Percentiles rank a stretch among this genome's conserved stretches.
phyloP scores from a whole-genome alignment of 2,797 vertebrate genomes.

The Coracias cyanogaster region DNA sequence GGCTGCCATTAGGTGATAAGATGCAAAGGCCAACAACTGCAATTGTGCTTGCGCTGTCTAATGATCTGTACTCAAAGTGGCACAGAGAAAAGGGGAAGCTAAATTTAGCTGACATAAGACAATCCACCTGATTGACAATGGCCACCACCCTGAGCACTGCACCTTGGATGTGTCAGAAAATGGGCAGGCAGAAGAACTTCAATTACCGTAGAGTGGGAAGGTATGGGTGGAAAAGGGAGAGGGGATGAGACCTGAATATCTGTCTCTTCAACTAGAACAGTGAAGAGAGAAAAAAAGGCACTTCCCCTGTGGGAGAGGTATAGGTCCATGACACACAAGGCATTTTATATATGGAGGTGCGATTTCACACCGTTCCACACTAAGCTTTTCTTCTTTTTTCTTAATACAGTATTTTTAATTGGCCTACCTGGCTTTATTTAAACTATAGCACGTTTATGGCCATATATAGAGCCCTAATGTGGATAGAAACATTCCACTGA shows the following conservation, averaged over 20 bases:
- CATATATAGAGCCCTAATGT: background rate
- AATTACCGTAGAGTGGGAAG: background rate
- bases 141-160: background rate
- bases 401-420: background rate
- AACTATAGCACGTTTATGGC: background rate
- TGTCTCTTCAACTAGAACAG: background rate
- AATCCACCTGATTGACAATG: background rate
- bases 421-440: background rate
- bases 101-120: background rate
- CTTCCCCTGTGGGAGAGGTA: background rate
- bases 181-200: background rate
- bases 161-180: background rate
- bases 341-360: background rate
- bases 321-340: background rate
- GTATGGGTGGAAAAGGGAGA: background rate
- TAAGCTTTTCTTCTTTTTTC: background rate
- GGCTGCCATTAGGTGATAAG: background rate
- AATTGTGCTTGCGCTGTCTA: background rate
- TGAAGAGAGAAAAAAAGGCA: background rate
- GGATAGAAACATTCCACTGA: background rate
- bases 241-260: background rate
- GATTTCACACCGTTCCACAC: background rate
- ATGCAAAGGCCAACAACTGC: background rate
- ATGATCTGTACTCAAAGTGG: background rate
- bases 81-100: background rate